Evolutionary conservation across 2,113 vertebrate species (phyloP).

Genomic region (Desmodus rotundus): DNA sequence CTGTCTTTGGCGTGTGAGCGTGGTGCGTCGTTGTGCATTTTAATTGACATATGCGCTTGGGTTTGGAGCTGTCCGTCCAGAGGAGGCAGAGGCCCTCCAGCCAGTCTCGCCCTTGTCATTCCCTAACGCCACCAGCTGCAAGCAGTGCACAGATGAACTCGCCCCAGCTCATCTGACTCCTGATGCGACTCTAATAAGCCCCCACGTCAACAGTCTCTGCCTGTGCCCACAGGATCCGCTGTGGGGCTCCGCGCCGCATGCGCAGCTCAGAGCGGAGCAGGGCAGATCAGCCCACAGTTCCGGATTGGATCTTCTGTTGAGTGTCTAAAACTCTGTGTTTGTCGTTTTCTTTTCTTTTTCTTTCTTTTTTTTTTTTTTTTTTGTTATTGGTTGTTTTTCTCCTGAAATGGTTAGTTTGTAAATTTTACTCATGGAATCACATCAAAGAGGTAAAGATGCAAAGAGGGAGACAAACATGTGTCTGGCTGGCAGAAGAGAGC

Average conservation of each 20-base stretch:
- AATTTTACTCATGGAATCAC: background rate
- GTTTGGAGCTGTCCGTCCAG: background rate
- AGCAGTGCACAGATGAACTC: background rate
- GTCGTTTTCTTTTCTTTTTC: background rate
- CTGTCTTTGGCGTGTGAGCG: background rate
- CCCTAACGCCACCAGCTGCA: background rate
- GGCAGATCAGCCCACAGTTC: too few relatives aligned
- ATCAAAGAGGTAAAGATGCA: background rate
- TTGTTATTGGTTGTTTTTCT: background rate
- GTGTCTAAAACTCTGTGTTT: background rate
- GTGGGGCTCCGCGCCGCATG: background rate
- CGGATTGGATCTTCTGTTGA: background rate
- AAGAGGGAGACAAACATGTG: background rate
- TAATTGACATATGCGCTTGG: background rate
- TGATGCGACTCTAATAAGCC: background rate
- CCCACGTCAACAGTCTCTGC: background rate
- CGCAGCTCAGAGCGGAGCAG: background rate
- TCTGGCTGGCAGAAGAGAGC: background rate
- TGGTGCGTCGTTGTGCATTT: background rate
- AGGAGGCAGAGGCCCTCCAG: background rate
- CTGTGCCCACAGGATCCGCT: background rate
- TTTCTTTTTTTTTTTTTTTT: background rate
- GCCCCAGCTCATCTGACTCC: background rate
- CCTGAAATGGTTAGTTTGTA: background rate
- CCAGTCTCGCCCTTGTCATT: background rate